Evolutionary conservation across 1,140 invertebrate species (phyloP), one percentile per base, ranked within the genome.

Genomic region (Heliconius melpomene): DNA sequence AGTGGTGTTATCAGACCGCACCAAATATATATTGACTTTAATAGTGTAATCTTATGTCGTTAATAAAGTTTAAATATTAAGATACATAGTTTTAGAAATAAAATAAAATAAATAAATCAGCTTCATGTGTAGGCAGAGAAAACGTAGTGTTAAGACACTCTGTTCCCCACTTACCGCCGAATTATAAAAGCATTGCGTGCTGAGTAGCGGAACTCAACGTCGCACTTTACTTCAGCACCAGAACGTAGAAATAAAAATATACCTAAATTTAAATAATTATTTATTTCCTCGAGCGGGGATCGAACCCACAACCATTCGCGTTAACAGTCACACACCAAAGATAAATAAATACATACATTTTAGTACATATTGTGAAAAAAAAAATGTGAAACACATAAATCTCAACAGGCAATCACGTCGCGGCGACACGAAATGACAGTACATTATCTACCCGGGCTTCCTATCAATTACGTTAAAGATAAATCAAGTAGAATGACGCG

Each of bases 391-490:
- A 71, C 18, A 71, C 7, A 71, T 71, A 71, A 71, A 71, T 36
- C 66, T 66, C n/a, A 66, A 7, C n/a, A 9, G 20, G 3, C 60
- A 66, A 66, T 66, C 60, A 66, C 60, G n/a, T 66, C n/a, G n/a
- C 60, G 60, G 60, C n/a, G 60, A 29, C 60, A 72, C 36, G 29
- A 72, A 72, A 72, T 72, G 71, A 72, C 71, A 8, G 18, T 38
- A 38, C 71, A 72, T 72, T 72, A 72, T 72, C 71, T 72, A 7
- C 71, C 32, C n/a, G 11, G 71, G 26, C 60, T 66, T 66, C 60
- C 71, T 38, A 72, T 72, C 71, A 72, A 72, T 72, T 72, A 72
- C 36, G 29, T 72, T 72, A 36, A n/a, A 72, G 71, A 72, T 72
- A 38, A 36, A 72, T 72, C 71, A 72, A 52, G 50, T 52, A 40